Conservation (phyloP, 2,113 vertebrate genomes). For the Melanotaenia duboulayi region DNA sequence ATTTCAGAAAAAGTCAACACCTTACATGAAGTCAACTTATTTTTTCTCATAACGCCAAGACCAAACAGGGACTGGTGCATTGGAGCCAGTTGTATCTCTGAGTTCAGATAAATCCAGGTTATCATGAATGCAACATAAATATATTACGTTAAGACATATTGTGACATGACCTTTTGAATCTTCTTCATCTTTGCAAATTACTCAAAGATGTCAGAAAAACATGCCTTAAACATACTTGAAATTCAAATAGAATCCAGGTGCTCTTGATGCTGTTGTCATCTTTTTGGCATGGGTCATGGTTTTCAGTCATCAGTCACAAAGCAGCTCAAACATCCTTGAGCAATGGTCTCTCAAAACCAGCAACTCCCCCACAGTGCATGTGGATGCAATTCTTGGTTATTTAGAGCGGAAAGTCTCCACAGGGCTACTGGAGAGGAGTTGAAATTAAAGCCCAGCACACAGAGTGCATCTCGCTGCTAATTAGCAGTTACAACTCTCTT, state of each 20-base stretch:
- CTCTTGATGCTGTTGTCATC: slow-evolving; percentile 6
- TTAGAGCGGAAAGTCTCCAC: slow-evolving; percentile 77
- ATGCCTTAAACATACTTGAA: slow-evolving; percentile 16
- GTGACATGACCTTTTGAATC: not conserved
- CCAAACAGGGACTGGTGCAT: not conserved
- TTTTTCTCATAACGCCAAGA: not conserved
- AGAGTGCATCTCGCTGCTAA: slow-evolving; percentile 52
- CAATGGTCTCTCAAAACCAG: slow-evolving; percentile 45
- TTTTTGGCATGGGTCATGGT: slow-evolving; percentile 7
- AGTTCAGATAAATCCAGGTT: not conserved
- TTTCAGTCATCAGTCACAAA: slow-evolving; percentile 30
- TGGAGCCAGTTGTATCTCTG: not conserved
- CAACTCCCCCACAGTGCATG: slow-evolving; percentile 49
- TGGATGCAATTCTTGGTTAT: slow-evolving; percentile 73
- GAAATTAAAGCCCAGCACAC: slow-evolving; percentile 53
- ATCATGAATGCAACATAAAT: no score
- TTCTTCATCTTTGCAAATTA: not conserved
- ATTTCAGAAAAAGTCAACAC: not conserved
- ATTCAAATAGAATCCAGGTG: slow-evolving; percentile 22
- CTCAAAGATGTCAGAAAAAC: not conserved
- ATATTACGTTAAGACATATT: no score
- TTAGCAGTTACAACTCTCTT: slow-evolving; percentile 62
- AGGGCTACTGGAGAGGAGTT: slow-evolving; percentile 60
- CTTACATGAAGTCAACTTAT: not conserved
- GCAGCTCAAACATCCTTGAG: slow-evolving; percentile 33